Conservation (phyloP, 2,888 invertebrate genomes). For the Eucera pruinosa region DNA sequence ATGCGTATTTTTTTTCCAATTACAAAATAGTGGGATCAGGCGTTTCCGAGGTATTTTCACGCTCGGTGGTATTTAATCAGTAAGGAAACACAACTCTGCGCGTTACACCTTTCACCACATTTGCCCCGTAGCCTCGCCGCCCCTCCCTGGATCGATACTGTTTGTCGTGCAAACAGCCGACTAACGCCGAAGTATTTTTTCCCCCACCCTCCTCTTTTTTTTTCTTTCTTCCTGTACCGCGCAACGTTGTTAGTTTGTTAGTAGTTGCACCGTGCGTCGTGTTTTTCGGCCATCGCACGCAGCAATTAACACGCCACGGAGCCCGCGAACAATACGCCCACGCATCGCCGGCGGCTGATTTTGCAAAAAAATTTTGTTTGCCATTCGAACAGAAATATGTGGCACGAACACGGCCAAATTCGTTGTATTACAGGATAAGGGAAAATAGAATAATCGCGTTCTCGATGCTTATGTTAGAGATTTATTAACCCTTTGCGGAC, state of each 20-base stretch:
- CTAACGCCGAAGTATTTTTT: not conserved
- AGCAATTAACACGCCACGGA: slow-evolving; percentile 8
- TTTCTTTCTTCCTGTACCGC: no score
- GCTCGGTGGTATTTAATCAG: slow-evolving; percentile 10
- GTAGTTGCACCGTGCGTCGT: slow-evolving; percentile 2
- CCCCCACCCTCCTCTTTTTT: not conserved
- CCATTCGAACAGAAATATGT: not conserved
- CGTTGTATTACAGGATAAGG: no score
- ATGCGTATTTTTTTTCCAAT: not conserved
- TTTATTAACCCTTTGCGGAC: no score
- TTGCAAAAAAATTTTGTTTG: slow-evolving; percentile 5
- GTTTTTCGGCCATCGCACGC: slow-evolving; percentile 10
- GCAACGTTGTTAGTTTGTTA: slow-evolving; percentile 22
- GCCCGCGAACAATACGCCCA: slow-evolving; percentile 7
- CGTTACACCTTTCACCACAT: slow-evolving; percentile 16
- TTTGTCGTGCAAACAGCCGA: slow-evolving; percentile 17
- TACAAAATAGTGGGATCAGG: slow-evolving; percentile 1
- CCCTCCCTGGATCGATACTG: slow-evolving; percentile 33
- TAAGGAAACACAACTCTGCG: slow-evolving; percentile 14
- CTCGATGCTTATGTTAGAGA: no score
- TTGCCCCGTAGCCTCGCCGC: not conserved
- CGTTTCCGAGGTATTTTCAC: not conserved
- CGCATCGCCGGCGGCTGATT: slow-evolving; percentile 8
- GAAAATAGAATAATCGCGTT: no score
- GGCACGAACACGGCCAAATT: not conserved